Evolutionary conservation across 2,888 invertebrate species (phyloP), one percentile per base, ranked within the genome.

Genomic region (Pollenia labialis): DNA sequence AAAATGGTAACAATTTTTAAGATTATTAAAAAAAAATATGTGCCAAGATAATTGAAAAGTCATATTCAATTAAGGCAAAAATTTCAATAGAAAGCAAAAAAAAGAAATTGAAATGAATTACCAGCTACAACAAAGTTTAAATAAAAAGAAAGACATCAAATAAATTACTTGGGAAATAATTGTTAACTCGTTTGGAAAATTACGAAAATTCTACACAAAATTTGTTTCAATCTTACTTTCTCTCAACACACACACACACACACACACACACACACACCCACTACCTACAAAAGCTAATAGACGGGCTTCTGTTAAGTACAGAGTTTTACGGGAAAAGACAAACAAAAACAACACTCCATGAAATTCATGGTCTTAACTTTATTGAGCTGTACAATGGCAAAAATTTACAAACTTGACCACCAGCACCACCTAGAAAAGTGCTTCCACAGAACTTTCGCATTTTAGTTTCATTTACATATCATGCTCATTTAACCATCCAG

Each of bases 111-210:
- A 48, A 56, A 40, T 46, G 50, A 52, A 64, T 50, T 42, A 50
- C 40, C 42, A 62, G 42, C 16, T 69, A 74, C 44, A 42, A 54
- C 46, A 64, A 52, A 54, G 75, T 60, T 84, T 68, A 8, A 62
- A 66, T 23, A 46, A 50, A 32, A 66, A 74, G 77, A 81, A 85
- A 88, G 79, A 86, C 84, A 85, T 88, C 81, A 89, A 88, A 81
- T 88, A 87, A 89, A 88, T 89, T 88, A 75, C 83, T 82, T 76
- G 86, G 71, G 56, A 87, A 87, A 81, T 88, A 88, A 88, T 89
- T 89, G 89, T 84, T 87, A 88, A 88, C 87, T 89, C 87, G 82
- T 88, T 89, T 88, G 89, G 89, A 89, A 89, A 89, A 88, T 89
- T 88, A 84, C 85, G 79, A 86, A 87, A 88, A 85, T 85, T 87